Evolutionary conservation across 2,797 vertebrate genomes (phyloP), one percentile per base, ranked within the genome.

Genomic region (Xyrichtys novacula): DNA sequence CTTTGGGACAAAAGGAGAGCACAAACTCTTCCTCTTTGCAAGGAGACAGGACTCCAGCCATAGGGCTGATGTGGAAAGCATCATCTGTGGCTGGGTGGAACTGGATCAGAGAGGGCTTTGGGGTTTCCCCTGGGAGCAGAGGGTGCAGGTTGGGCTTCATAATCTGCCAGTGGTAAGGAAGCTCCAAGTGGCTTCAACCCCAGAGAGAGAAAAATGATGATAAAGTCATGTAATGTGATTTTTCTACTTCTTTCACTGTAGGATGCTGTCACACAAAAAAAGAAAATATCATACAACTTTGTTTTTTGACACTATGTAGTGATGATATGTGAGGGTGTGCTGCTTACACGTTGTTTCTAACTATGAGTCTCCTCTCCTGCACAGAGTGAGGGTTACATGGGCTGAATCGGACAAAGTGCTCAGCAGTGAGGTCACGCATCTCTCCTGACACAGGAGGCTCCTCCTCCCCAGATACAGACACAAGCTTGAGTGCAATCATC

Each of bases 161-260:
- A 77, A 95, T 91, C 90, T 95, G 93, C 97, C 98, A 99, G 81
- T 92, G 91, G 88, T 96, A 99, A 10, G 94, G 91, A 85, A 99
- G 91, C 74, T 96, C 95, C 88, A 98, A 36, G 0, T 95, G 93
- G 50, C 98, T 99, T 80, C 38, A 56, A 6, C 15, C 62, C 19
- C 9, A 54, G 15, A 57, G 29, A 66, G 25, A 55, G 6, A 57
- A 48, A 64, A 11, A 56, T n/a, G 20, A 6, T 16, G 42, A 15
- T 2, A 44, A 10, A 69, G 23, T 53, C 11, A 50, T 49, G 32
- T 19, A 44, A 69, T 19, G 12, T 60, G 28, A 48, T 23, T 61
- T 64, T 40, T 40, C n/a, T n/a, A n/a, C n/a, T n/a, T n/a, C n/a
- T n/a, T n/a, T n/a, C n/a, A n/a, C n/a, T n/a, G n/a, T n/a, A n/a